Conservation (phyloP, 2,888 invertebrate genomes). For the Cylindroiulus punctatus region DNA sequence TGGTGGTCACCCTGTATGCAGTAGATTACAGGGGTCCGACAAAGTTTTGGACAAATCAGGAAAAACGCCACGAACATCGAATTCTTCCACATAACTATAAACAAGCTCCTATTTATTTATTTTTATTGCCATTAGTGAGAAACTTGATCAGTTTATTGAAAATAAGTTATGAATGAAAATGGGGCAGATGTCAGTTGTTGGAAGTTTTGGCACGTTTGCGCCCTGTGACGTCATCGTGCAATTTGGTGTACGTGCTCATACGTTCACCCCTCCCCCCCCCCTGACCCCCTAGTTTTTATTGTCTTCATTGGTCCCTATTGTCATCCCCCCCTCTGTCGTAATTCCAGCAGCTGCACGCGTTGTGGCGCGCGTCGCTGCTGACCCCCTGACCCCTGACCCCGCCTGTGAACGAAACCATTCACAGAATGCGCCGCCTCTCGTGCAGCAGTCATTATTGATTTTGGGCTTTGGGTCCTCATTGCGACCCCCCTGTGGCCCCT, state of each 20-base stretch:
- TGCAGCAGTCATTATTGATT: slow-evolving; percentile 33
- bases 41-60: too few species aligned
- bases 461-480: not conserved
- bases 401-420: not conserved
- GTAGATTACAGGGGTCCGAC: too few species aligned
- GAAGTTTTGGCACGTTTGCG: too few species aligned
- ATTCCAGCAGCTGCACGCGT: slow-evolving; percentile 33
- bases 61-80: too few species aligned
- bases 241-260: slow-evolving; percentile 11
- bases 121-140: too few species aligned
- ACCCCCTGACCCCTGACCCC: slow-evolving; percentile 25
- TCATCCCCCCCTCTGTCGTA: not conserved
- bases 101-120: too few species aligned
- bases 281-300: not conserved
- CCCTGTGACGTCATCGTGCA: not conserved
- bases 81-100: too few species aligned
- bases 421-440: not conserved
- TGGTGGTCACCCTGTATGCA: too few species aligned
- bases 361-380: not conserved
- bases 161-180: too few species aligned
- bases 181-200: too few species aligned
- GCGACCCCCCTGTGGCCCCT: not conserved
- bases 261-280: not conserved
- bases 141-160: too few species aligned
- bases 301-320: not conserved